Conservation (phyloP, 2,888 invertebrate genomes). For the Athetis lepigone region DNA sequence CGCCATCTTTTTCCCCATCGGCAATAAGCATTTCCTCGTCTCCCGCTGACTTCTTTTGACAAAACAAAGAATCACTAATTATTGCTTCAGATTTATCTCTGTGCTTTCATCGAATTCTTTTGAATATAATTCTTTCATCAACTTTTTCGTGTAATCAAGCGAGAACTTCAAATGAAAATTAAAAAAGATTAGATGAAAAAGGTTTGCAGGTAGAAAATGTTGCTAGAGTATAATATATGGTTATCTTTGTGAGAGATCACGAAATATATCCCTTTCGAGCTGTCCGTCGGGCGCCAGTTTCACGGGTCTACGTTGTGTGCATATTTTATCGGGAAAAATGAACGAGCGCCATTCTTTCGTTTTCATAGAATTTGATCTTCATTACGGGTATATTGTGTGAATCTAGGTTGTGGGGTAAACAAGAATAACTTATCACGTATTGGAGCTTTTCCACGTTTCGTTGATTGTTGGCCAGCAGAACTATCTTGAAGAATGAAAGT, state of each 20-base stretch:
- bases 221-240: constrained; percentile 37
- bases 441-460: constrained; percentile 5
- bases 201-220: constrained; percentile 39
- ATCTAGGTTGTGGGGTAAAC: constrained; percentile 43
- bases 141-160: constrained; percentile 41
- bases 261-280: constrained; percentile 50
- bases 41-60: constrained; percentile 3
- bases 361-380: constrained; percentile 44
- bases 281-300: constrained; percentile 45
- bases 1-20: constrained; percentile 4
- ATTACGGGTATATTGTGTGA: constrained; percentile 37
- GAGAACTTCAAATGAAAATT: constrained; percentile 40
- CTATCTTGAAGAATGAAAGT: not conserved
- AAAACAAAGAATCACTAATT: constrained; percentile 43
- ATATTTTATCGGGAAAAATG: constrained; percentile 59
- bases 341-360: constrained; percentile 45
- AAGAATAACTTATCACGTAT: constrained; percentile 42
- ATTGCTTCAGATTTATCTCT: constrained; percentile 36
- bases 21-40: constrained; percentile 7
- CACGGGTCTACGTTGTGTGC: constrained; percentile 48
- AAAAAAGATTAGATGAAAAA: constrained; percentile 43
- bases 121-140: constrained; percentile 47
- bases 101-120: constrained; percentile 41
- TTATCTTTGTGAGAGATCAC: constrained; percentile 50
- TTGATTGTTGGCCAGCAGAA: not conserved